Evolutionary conservation across 2,113 vertebrate species (phyloP).

Genomic region (Xenotilapia caudafasciata): DNA sequence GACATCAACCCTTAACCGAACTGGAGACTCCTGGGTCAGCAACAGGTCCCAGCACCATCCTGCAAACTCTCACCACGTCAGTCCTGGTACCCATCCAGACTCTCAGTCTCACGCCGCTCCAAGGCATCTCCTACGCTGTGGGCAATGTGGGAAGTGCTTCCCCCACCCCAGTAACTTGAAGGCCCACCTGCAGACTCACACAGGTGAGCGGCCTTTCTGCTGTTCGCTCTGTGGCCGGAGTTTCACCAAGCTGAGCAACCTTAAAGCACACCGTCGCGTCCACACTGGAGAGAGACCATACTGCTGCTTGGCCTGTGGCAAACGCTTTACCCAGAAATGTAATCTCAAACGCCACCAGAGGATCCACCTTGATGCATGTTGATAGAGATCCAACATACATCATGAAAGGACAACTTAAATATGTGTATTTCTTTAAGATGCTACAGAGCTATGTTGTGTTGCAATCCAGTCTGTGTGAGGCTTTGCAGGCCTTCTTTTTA

Average conservation of each 20-base stretch:
- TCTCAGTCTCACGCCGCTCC: conserved; percentile 2
- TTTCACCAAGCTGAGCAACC: conserved; percentile 75
- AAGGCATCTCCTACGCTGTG: conserved; percentile 57
- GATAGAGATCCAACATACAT: neutral
- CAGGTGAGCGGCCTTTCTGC: conserved; percentile 72
- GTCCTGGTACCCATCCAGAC: neutral
- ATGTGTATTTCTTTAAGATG: neutral
- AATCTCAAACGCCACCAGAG: conserved; percentile 76
- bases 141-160: conserved; percentile 71
- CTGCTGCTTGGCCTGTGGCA: conserved; percentile 74
- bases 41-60: conserved; percentile 44
- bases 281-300: conserved; percentile 75
- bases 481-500: neutral
- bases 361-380: conserved; percentile 63
- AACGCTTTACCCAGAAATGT: conserved; percentile 75
- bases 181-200: conserved; percentile 67
- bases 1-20: conserved; percentile 25
- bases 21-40: neutral
- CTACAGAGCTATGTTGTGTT: neutral
- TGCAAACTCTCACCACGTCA: conserved; percentile 6
- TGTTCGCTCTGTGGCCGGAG: conserved; percentile 75
- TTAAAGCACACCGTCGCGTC: conserved; percentile 72
- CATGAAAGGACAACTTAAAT: neutral
- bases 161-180: conserved; percentile 72
- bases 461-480: neutral